These are phyloP conservation scores for Alcedo quadribrachys DNA, from an alignment of 2,797 vertebrate genomes.

Conservation along the genomic window DNA sequence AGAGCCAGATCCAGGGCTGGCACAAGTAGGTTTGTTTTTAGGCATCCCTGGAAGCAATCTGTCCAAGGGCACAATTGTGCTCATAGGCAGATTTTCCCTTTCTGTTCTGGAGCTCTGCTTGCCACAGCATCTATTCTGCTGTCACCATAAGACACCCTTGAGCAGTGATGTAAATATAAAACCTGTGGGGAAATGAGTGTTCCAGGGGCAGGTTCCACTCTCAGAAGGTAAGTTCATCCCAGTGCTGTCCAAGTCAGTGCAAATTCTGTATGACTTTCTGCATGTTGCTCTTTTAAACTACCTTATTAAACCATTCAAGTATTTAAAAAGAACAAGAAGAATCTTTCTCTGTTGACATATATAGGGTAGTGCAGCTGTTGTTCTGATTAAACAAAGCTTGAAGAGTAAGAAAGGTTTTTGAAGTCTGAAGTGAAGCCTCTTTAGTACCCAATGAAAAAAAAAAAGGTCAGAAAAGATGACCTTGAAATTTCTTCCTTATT, in stretches of 20 bases:
- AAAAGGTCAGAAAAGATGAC: background rate
- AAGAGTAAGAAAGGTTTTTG: background rate
- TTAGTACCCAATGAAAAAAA: background rate
- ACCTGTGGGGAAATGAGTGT: background rate
- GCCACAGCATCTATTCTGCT: accelerated
- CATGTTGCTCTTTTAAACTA: background rate
- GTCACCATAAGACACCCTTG: background rate
- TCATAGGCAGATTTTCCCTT: background rate
- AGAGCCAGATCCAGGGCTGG: background rate
- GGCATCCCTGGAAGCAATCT: background rate
- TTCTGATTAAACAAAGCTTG: background rate
- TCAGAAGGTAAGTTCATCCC: background rate
- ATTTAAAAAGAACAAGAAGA: background rate
- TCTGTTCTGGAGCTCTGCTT: background rate
- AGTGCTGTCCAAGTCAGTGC: background rate
- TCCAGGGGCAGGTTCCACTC: background rate
- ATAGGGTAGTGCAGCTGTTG: background rate
- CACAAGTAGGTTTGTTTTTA: background rate
- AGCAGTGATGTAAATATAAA: background rate
- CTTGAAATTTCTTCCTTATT: background rate
- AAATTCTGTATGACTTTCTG: background rate
- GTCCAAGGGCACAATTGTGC: background rate
- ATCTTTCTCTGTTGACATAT: background rate
- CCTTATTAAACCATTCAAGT: background rate
- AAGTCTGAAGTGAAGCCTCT: background rate